Percentiles rank a stretch among this genome's conserved stretches.
phyloP scores from a whole-genome alignment of 2,113 vertebrate genomes.

The Progne subis region DNA sequence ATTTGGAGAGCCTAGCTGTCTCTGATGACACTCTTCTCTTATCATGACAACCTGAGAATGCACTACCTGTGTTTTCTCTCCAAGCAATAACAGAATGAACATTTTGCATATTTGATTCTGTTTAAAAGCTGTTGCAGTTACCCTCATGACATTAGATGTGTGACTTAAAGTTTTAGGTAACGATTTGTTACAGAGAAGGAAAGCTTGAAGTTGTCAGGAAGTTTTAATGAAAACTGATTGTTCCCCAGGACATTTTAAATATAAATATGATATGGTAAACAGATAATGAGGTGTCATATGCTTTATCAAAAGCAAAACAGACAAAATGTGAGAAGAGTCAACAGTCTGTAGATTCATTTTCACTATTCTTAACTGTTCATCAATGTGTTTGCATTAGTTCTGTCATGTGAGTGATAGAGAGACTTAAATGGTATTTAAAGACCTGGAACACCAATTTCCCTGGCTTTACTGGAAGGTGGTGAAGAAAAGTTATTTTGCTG shows the following conservation, averaged over 20 bases:
- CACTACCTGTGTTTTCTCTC: slow-evolving; percentile 37
- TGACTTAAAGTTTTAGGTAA: not conserved
- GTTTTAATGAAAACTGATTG: not conserved
- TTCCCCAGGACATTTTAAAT: not conserved
- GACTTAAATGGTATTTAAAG: not conserved
- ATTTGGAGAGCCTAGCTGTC: slow-evolving; percentile 53
- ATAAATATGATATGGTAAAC: not conserved
- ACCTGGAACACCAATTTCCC: not conserved
- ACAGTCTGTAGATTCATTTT: not conserved
- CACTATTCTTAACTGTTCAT: not conserved
- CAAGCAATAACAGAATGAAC: slow-evolving; percentile 31
- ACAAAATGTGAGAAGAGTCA: not conserved
- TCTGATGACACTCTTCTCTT: slow-evolving; percentile 39
- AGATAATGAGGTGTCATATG: not conserved
- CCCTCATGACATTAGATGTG: not conserved
- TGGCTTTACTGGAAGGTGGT: not conserved
- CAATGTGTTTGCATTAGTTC: not conserved
- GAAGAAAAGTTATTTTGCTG: not conserved
- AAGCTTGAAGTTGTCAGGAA: not conserved
- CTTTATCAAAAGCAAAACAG: not conserved
- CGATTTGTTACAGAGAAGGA: not conserved
- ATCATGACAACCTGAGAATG: slow-evolving; percentile 23
- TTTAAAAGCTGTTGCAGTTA: not conserved
- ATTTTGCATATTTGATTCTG: slow-evolving; percentile 30
- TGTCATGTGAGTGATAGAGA: not conserved